A percentile compares a stretch with the other conserved stretches of the same genome.
Conservation (phyloP, 2,888 invertebrate species). For the Mechanitis mazaeus region DNA sequence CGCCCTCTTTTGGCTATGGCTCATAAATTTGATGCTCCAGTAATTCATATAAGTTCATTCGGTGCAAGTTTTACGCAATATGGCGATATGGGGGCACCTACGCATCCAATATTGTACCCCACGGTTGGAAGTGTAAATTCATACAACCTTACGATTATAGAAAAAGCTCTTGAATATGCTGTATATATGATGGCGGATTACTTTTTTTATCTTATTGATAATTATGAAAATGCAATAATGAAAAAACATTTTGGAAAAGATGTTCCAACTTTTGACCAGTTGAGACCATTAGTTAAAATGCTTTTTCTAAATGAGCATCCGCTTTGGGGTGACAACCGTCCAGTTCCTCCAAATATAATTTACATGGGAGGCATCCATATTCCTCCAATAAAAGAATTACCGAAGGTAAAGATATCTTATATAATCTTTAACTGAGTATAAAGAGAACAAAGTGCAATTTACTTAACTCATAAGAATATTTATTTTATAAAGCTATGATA, state of each 20-base stretch:
- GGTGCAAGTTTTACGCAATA: constrained; percentile 18
- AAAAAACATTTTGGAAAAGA: constrained; percentile 30
- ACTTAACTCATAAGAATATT: neutral
- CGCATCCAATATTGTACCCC: constrained; percentile 30
- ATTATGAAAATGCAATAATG: constrained; percentile 28
- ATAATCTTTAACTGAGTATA: too few species aligned
- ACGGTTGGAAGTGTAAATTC: constrained; percentile 25
- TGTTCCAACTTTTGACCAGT: constrained; percentile 28
- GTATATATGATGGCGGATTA: constrained; percentile 11
- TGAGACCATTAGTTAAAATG: constrained; percentile 39
- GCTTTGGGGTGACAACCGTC: constrained; percentile 41
- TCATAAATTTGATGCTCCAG: constrained; percentile 30
- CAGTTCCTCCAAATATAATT: constrained; percentile 40
- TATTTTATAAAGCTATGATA: too few species aligned
- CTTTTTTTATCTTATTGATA: constrained; percentile 9
- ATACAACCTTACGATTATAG: constrained; percentile 34
- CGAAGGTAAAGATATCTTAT: constrained; percentile 30
- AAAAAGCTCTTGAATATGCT: constrained; percentile 32
- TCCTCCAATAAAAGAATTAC: constrained; percentile 34
- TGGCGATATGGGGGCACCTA: constrained; percentile 26
- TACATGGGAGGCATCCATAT: constrained; percentile 45
- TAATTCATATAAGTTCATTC: constrained; percentile 31
- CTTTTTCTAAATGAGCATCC: constrained; percentile 41
- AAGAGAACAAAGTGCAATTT: neutral
- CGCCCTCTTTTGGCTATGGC: constrained; percentile 23